Evolutionary conservation across 1,140 invertebrate genomes (phyloP).

Genomic region (Bacillus rossius): DNA sequence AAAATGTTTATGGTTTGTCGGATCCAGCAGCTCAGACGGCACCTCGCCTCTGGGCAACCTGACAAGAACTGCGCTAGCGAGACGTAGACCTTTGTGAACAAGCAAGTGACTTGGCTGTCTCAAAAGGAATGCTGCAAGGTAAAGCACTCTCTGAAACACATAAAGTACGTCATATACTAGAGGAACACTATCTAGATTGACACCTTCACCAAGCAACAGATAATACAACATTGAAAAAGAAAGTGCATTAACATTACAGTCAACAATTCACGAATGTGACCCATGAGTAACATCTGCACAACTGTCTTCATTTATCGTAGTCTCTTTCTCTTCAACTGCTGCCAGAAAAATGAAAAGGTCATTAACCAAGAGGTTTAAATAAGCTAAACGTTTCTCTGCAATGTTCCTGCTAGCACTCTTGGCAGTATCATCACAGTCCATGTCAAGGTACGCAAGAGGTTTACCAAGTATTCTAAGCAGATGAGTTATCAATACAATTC

Average conservation of each 20-base stretch:
- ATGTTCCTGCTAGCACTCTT: conserved; percentile 20
- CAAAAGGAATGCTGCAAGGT: conserved; percentile 51
- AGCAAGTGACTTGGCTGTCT: conserved; percentile 48
- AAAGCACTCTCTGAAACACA: conserved; percentile 52
- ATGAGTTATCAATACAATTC: conserved; percentile 46
- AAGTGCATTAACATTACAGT: conserved; percentile 44
- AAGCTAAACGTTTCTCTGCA: not conserved
- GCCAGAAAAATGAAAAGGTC: conserved; percentile 10
- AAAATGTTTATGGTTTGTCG: conserved; percentile 52
- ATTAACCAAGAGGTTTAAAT: not conserved
- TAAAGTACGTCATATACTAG: conserved; percentile 59
- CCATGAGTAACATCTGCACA: not conserved
- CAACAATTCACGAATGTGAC: conserved; percentile 40
- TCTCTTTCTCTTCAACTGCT: not conserved
- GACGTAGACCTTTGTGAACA: conserved; percentile 56
- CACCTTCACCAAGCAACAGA: conserved; percentile 51
- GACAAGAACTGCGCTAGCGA: conserved; percentile 48
- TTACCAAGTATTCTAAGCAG: conserved; percentile 58
- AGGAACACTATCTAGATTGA: conserved; percentile 49
- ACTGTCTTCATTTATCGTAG: not conserved
- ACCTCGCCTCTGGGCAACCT: conserved; percentile 42
- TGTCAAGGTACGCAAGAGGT: conserved; percentile 61
- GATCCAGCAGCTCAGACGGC: conserved; percentile 46
- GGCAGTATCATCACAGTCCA: conserved; percentile 38
- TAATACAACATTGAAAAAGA: conserved; percentile 57